A percentile compares a stretch with the other conserved stretches of the same genome.
phyloP scores from a whole-genome alignment of 2,797 vertebrate genomes.

The Craterocephalus amniculus region DNA sequence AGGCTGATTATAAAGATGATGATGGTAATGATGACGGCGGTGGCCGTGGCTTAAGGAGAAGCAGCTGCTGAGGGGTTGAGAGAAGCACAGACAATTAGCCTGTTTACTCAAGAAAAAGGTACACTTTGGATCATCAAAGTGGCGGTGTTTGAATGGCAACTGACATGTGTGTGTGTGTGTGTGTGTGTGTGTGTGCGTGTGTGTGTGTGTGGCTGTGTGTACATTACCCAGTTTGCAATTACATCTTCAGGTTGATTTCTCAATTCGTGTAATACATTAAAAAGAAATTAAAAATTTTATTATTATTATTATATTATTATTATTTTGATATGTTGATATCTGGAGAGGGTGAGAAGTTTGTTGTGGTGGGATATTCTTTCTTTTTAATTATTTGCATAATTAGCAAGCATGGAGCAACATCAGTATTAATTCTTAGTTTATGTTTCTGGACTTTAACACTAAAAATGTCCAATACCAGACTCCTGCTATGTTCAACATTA shows the following conservation, averaged over 20 bases:
- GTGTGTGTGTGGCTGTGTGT: constrained; percentile 18
- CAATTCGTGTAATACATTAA: not conserved
- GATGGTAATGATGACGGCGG: constrained; percentile 66
- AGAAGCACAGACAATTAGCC: constrained; percentile 68
- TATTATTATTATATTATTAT: too few relatives aligned
- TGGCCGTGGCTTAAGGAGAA: constrained; percentile 75
- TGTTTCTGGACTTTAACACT: not conserved
- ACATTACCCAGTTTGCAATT: constrained; percentile 25
- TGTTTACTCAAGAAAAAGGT: constrained; percentile 81
- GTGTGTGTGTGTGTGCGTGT: constrained; percentile 21
- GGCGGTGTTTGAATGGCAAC: constrained; percentile 65
- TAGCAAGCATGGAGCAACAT: not conserved
- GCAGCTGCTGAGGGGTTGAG: constrained; percentile 78
- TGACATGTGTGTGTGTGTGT: constrained; percentile 34
- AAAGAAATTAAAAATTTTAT: too few relatives aligned
- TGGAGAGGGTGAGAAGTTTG: not conserved
- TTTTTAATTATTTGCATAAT: not conserved
- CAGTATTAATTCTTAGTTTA: not conserved
- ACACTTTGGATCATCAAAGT: constrained; percentile 71
- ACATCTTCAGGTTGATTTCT: constrained; percentile 13
- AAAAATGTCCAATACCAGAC: not conserved
- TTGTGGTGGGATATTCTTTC: not conserved
- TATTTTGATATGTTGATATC: constrained; percentile 2
- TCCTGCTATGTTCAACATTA: not conserved
- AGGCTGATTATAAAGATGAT: constrained; percentile 71